Base-by-base conservation (phyloP, 2,797 vertebrate genomes). In the Galaxias olidus region DNA sequence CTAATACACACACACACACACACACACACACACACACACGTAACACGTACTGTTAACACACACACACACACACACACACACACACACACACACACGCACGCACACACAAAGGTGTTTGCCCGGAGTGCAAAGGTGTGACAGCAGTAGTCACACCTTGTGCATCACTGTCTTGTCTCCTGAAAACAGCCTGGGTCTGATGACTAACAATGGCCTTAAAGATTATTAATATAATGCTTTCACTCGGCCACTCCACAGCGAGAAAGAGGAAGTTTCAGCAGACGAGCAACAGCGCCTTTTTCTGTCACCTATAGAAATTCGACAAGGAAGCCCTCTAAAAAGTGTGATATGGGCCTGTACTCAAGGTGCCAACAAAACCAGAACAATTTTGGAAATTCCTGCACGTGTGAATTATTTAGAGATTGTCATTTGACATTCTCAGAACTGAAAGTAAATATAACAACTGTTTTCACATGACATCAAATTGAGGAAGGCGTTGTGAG, bases 131-230 rank as follows among this genome's bases (percentile, higher is more conserved):
- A 80, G 72, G 72, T 80, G 66, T 72, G 77, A 15, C 12, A 20
- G 71, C 70, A 76, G 73, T 76, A 83, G 83, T 85, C 84, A 87
- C 82, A 83, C 83, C 84, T 86, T 77, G 66, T 64, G 75, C 79
- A 79, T 71, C 78, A 73, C 66, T 11, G 18, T 82, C 79, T 84
- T 85, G 82, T 87, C 82, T 83, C 55, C 14, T 68, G 1, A 63
- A 69, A 63, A 80, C 77, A 77, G 63, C 73, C 75, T 75, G 80
- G 73, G 70, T 79, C 42, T 18, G 73, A 78, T 82, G 71, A 77
- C 82, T 87, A 82, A 84, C 79, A 83, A 74, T 40, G 71, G 78
- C 71, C 18, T 51, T 59, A 55, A 72, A 77, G 54, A 69, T 73
- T 75, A 80, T 71, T 74, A 71, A 85, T 76, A 80, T 78, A 80